Conservation (phyloP, 2,113 vertebrate species). For the Lynx canadensis region DNA sequence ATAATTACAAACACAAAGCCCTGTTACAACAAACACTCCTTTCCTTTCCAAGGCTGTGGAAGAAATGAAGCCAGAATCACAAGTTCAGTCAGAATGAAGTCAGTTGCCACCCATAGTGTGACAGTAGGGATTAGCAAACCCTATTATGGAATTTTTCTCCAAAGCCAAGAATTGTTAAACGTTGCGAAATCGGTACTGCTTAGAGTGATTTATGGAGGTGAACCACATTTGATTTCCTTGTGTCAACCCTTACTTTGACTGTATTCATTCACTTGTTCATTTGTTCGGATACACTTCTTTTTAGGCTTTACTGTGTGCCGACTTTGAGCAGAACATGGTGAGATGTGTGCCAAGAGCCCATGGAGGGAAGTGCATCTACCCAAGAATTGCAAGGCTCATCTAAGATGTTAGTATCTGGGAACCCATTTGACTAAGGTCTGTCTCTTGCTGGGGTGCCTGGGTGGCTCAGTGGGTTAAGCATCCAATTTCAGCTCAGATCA, state of each 20-base stretch:
- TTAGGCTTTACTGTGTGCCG: neutral
- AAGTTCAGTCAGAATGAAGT: slow-evolving; percentile 23
- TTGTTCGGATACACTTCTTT: slow-evolving; percentile 7
- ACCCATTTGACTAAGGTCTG: neutral
- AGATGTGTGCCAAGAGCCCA: neutral
- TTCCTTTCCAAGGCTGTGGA: neutral
- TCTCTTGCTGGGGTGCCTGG: neutral
- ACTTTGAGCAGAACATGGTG: neutral
- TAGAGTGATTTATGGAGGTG: neutral
- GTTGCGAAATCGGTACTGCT: neutral
- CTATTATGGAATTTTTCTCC: neutral
- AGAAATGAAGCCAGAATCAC: neutral
- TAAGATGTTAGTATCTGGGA: neutral
- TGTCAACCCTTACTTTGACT: neutral
- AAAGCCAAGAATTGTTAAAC: neutral
- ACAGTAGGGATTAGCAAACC: neutral
- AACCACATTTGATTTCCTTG: neutral
- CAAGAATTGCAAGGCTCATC: neutral
- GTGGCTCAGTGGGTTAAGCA: too few species aligned
- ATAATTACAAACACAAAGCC: neutral
- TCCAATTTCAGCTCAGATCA: too few species aligned
- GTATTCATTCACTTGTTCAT: neutral
- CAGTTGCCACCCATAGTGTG: neutral
- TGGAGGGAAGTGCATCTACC: neutral
- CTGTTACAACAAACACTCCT: neutral